A percentile compares a stretch with the other conserved stretches of the same genome.
Evolutionary conservation across 64 coral and sea anemone genomes (phyloP).

Genomic region (Anthopleura sola): DNA sequence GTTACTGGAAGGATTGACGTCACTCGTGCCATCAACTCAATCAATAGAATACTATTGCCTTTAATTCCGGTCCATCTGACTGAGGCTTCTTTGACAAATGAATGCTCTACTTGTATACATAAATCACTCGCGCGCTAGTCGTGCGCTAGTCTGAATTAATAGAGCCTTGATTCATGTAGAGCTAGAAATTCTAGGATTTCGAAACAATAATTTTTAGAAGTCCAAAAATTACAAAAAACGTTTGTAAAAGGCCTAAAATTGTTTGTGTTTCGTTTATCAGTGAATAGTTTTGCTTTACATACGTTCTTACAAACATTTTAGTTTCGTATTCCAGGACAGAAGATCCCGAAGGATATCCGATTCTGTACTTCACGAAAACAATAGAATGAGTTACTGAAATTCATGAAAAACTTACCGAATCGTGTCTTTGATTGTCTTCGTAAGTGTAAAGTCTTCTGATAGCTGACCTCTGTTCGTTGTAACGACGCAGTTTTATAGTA

Average conservation of each 20-base stretch:
- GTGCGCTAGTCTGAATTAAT: too few relatives aligned
- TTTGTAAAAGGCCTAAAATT: too few relatives aligned
- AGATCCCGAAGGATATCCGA: not conserved
- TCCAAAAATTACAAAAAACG: too few relatives aligned
- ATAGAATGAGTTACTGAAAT: not conserved
- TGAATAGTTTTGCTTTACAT: too few relatives aligned
- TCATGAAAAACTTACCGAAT: not conserved
- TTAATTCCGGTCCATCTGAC: not conserved
- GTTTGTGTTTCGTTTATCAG: too few relatives aligned
- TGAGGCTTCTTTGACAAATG: not conserved
- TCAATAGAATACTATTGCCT: not conserved
- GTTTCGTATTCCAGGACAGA: not conserved
- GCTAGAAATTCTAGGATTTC: not conserved
- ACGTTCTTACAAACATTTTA: not conserved
- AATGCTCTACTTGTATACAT: not conserved
- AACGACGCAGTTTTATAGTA: not conserved
- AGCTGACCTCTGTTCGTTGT: not conserved
- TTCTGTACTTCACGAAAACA: not conserved
- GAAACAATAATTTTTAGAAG: too few relatives aligned
- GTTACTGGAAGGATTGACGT: not conserved
- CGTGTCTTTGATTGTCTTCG: not conserved
- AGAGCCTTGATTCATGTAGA: not conserved
- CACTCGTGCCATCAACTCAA: too few relatives aligned
- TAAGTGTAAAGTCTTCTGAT: not conserved
- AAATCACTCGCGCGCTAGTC: too few relatives aligned